These are phyloP conservation scores for Cryptops parisi DNA, from an alignment of 2,888 invertebrate species.

Conservation along the genomic window DNA sequence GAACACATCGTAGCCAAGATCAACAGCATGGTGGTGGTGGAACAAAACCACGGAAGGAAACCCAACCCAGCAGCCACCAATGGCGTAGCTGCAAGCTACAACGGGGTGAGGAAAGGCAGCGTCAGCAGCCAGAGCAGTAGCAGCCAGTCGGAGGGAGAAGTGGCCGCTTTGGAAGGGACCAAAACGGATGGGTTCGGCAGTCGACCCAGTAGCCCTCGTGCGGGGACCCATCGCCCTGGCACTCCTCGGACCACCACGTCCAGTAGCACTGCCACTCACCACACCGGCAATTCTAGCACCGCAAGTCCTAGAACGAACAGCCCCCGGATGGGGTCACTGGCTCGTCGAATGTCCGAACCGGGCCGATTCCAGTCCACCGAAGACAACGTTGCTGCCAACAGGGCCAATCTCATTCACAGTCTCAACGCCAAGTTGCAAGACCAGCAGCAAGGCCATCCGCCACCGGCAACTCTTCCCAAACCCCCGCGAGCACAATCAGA, in stretches of 20 bases:
- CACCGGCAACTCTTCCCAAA: constrained; percentile 4
- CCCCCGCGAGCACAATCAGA: neutral
- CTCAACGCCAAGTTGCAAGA: constrained; percentile 8
- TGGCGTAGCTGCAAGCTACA: neutral
- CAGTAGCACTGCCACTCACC: constrained; percentile 29
- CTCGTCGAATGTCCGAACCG: constrained; percentile 5
- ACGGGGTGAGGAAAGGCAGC: neutral
- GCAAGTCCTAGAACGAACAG: constrained; percentile 1
- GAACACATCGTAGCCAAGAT: constrained; percentile 3
- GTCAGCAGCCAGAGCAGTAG: neutral
- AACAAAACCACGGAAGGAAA: neutral
- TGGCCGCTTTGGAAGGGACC: neutral
- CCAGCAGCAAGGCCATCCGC: neutral
- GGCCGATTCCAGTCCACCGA: constrained; percentile 9
- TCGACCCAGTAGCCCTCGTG: neutral
- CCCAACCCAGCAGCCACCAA: neutral
- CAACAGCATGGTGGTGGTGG: constrained; percentile 2
- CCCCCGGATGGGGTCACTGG: constrained; percentile 8
- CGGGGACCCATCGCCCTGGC: constrained; percentile 27
- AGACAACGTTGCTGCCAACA: constrained; percentile 10
- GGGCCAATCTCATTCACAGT: constrained; percentile 13
- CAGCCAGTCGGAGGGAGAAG: neutral
- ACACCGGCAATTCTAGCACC: neutral
- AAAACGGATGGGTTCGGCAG: neutral
- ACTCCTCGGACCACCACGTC: constrained; percentile 39